These are phyloP conservation scores for Tetraneura akinire DNA, from an alignment of 1,140 invertebrate genomes.

Conservation along the genomic window DNA sequence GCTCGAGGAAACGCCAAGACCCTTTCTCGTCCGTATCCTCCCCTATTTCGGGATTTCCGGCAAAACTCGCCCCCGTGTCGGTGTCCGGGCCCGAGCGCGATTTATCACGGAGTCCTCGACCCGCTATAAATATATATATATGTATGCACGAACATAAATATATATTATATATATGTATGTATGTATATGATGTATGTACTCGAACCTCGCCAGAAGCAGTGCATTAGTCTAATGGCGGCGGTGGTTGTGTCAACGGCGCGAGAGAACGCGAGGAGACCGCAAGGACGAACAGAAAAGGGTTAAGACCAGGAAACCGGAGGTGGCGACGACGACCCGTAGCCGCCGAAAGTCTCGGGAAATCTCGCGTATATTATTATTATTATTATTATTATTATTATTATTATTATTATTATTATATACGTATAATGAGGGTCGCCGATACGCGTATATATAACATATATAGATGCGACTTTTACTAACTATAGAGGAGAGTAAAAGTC, in stretches of 20 bases:
- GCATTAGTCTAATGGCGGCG: constrained; percentile 43
- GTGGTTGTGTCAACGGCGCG: constrained; percentile 7
- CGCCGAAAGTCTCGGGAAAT: background rate
- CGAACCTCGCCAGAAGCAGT: background rate
- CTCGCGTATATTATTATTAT: no score
- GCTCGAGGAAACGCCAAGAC: background rate
- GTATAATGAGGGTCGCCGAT: background rate
- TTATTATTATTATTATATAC: no score
- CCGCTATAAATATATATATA: background rate
- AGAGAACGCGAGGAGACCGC: background rate
- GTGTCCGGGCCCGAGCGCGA: background rate
- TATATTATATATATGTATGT: background rate
- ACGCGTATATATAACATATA: background rate
- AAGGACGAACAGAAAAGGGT: background rate
- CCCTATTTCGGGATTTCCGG: background rate
- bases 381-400: no score
- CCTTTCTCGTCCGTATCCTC: background rate
- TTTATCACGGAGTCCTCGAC: background rate
- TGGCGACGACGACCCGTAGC: background rate
- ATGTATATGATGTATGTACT: no score
- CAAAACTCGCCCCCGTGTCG: background rate
- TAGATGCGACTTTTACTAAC: no score
- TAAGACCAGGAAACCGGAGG: constrained; percentile 6
- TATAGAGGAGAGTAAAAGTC: no score
- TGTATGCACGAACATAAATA: background rate